Percentiles rank a stretch among this genome's conserved stretches.
These are phyloP conservation scores for Oncorhynchus nerka DNA, from an alignment of 2,113 vertebrate genomes.

Conservation along the genomic window DNA sequence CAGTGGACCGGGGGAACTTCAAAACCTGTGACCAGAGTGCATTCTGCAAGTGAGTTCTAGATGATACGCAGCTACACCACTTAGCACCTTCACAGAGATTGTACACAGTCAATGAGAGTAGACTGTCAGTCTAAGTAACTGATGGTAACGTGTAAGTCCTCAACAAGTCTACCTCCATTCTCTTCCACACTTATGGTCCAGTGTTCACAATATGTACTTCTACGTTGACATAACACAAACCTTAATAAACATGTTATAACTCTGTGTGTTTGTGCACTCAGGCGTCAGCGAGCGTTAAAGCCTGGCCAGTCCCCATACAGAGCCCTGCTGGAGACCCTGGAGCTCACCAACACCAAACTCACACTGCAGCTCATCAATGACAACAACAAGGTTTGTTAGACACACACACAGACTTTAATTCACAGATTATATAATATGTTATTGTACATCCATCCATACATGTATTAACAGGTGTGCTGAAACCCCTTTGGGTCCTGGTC, in stretches of 20 bases:
- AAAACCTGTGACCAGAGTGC: conserved; percentile 91
- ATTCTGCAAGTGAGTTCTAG: conserved; percentile 86
- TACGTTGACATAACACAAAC: background rate
- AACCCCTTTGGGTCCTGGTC: background rate
- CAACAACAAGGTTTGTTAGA: conserved; percentile 80
- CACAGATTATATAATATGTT: too few relatives aligned
- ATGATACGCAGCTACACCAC: background rate
- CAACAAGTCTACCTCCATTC: background rate
- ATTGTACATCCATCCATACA: too few relatives aligned
- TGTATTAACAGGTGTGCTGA: background rate
- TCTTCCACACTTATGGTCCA: background rate
- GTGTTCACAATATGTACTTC: background rate
- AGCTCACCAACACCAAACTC: conserved; percentile 81
- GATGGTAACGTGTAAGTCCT: background rate
- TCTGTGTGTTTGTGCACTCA: conserved; percentile 46
- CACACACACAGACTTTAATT: background rate
- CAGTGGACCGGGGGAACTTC: conserved; percentile 90
- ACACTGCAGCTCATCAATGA: conserved; percentile 87
- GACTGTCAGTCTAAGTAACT: too few relatives aligned
- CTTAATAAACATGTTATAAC: background rate
- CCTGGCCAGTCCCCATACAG: conserved; percentile 83
- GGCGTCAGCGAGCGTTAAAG: conserved; percentile 82
- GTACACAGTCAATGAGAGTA: too few relatives aligned
- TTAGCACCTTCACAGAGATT: too few relatives aligned
- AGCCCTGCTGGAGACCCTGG: conserved; percentile 84